Conservation (phyloP, 2,797 vertebrate genomes). For the Sebastes trivittatus region DNA sequence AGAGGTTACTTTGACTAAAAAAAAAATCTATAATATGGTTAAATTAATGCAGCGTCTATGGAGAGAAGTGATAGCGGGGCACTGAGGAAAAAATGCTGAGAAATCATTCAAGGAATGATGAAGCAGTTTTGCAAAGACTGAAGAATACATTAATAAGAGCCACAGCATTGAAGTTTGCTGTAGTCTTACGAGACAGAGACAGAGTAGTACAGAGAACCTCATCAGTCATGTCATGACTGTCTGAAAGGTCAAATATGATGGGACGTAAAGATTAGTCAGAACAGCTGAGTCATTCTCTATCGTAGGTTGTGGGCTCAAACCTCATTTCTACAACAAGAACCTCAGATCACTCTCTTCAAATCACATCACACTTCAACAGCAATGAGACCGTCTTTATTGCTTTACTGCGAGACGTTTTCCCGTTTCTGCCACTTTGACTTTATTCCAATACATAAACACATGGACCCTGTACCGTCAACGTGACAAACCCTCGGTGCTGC, state of each 20-base stretch:
- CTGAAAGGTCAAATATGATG: neutral
- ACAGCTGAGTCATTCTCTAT: neutral
- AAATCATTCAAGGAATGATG: neutral
- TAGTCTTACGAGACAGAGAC: neutral
- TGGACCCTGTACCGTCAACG: too few species aligned
- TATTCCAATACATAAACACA: too few species aligned
- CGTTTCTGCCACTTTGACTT: neutral
- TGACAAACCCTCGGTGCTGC: fast-evolving
- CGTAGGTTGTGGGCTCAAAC: neutral
- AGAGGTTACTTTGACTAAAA: neutral
- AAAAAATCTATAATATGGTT: neutral
- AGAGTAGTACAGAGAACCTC: neutral
- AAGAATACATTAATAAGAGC: neutral
- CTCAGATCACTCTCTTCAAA: too few species aligned
- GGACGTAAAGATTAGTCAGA: neutral
- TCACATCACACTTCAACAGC: neutral
- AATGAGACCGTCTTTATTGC: neutral
- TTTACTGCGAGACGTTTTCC: fast-evolving
- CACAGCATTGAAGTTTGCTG: neutral
- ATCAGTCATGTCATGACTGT: constrained; percentile 1
- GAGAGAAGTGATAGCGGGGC: neutral
- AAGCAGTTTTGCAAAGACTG: neutral
- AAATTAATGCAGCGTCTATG: neutral
- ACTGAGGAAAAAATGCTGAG: neutral
- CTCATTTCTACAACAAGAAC: neutral